A percentile compares a stretch with the other conserved stretches of the same genome.
Evolutionary conservation across 2,888 invertebrate species (phyloP).

Genomic region (Trypoxylon attenuatum): DNA sequence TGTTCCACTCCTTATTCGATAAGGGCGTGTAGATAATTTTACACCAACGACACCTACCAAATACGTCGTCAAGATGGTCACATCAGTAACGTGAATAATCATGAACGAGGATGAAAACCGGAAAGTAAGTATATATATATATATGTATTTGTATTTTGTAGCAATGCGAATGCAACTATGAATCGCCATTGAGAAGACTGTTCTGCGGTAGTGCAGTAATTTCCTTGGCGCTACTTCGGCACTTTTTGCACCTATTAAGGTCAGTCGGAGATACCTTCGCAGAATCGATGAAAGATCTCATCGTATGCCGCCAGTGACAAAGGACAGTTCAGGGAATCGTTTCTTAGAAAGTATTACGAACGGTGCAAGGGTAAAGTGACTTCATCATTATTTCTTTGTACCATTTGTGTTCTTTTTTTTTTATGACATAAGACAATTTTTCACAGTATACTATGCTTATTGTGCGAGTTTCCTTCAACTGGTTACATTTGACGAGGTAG

Average conservation of each 20-base stretch:
- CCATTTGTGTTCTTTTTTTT: background rate
- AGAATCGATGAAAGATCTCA: constrained; percentile 45
- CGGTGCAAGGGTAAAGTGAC: constrained; percentile 28
- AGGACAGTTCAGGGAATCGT: constrained; percentile 40
- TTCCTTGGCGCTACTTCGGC: constrained; percentile 33
- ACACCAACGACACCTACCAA: background rate
- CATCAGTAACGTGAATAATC: no score
- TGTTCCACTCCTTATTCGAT: background rate
- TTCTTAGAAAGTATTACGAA: constrained; percentile 38
- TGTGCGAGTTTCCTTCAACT: no score
- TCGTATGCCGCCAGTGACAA: constrained; percentile 37
- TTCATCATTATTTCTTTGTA: constrained; percentile 25
- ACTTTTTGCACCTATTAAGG: constrained; percentile 42
- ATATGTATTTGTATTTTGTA: background rate
- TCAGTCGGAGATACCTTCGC: constrained; percentile 36
- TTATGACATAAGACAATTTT: background rate
- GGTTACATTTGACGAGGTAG: background rate
- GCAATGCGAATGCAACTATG: constrained; percentile 7
- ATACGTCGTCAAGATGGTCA: no score
- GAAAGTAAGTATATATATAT: background rate
- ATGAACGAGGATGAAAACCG: background rate
- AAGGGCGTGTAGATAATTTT: background rate
- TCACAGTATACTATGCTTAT: no score
- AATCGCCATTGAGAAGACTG: constrained; percentile 13
- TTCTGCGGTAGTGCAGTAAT: constrained; percentile 27